phyloP scores from a whole-genome alignment of 1,140 invertebrate species.

The Aplysia californica region DNA sequence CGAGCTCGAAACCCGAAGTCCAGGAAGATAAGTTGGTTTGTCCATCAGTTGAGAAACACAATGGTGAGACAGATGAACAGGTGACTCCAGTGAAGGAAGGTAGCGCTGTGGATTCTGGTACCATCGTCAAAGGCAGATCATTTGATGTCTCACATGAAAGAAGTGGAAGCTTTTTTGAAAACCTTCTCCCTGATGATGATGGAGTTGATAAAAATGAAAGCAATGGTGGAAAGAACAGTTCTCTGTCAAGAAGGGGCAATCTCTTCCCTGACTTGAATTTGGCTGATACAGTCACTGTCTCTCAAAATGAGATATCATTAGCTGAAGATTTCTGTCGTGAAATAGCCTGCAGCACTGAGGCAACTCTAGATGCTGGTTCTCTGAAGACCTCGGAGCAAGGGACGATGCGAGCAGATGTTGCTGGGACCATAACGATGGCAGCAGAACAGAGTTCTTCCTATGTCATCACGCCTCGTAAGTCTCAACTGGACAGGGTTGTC shows the following conservation, averaged over 20 bases:
- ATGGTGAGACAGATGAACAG: neutral
- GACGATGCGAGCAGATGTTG: neutral
- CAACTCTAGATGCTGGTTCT: neutral
- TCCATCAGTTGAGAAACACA: too few species aligned
- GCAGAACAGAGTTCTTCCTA: neutral
- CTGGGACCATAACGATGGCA: neutral
- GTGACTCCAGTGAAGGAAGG: conserved; percentile 2
- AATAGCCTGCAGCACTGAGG: too few species aligned
- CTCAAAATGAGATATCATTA: too few species aligned
- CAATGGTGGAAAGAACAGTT: neutral
- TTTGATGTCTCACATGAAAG: too few species aligned
- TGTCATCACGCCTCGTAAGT: neutral
- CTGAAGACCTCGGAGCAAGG: neutral
- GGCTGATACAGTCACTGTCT: too few species aligned
- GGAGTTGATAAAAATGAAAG: neutral
- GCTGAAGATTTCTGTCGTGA: too few species aligned
- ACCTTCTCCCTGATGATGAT: neutral
- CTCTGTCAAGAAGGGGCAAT: neutral
- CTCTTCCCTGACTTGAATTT: conserved; percentile 14
- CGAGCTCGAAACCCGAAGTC: too few species aligned
- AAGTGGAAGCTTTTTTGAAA: neutral
- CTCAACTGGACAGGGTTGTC: neutral
- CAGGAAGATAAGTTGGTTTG: too few species aligned
- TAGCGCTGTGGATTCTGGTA: neutral
- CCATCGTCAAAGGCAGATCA: neutral